These are phyloP conservation scores for Syncerus caffer DNA, from an alignment of 2,797 vertebrate species.

Conservation along the genomic window DNA sequence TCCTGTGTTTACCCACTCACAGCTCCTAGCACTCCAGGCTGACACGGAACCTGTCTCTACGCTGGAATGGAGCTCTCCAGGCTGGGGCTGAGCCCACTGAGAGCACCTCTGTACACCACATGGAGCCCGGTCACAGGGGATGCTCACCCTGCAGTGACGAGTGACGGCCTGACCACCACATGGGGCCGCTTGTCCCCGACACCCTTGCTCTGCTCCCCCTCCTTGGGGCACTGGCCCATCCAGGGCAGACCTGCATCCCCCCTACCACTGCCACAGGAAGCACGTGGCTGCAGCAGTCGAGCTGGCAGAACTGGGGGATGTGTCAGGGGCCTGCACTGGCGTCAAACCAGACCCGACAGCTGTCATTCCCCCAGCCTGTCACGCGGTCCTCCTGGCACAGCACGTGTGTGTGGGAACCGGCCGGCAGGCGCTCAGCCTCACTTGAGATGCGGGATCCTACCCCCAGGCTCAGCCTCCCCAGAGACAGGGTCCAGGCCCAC, in stretches of 20 bases:
- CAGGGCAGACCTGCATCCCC: background rate
- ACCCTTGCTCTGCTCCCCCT: background rate
- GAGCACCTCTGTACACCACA: background rate
- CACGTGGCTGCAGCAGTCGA: fast-evolving
- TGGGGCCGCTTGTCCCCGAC: background rate
- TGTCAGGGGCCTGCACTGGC: conserved; percentile 31
- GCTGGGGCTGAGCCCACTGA: background rate
- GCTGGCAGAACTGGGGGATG: conserved; percentile 10
- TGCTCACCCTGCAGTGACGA: background rate
- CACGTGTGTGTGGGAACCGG: background rate
- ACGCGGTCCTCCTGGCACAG: background rate
- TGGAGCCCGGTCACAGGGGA: background rate
- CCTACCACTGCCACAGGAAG: background rate
- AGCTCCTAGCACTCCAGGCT: background rate
- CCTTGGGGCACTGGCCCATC: background rate
- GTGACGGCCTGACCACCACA: fast-evolving
- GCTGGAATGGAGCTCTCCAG: background rate
- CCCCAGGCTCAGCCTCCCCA: background rate
- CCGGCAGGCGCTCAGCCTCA: background rate
- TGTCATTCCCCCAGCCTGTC: conserved; percentile 35
- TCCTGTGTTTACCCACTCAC: background rate
- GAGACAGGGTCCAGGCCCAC: background rate
- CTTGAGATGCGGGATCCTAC: background rate
- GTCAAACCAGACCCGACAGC: conserved; percentile 39
- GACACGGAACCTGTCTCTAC: background rate